These are phyloP conservation scores for Proctacanthus coquilletti DNA, from an alignment of 1,140 invertebrate species.

Conservation along the genomic window DNA sequence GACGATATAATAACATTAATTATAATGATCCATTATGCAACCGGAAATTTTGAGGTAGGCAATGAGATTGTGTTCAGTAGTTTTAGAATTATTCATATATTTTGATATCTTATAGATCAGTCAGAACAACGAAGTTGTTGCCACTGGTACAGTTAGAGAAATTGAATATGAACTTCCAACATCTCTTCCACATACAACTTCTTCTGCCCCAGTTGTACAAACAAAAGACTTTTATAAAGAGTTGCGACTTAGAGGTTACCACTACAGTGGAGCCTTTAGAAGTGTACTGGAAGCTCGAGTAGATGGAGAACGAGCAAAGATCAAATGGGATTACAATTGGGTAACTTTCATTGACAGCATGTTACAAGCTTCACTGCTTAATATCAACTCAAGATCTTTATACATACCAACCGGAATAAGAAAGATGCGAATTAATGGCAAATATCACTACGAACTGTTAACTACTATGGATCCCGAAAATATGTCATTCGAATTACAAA, in stretches of 20 bases:
- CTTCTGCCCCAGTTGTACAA: constrained; percentile 32
- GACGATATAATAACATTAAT: constrained; percentile 48
- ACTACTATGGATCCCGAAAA: constrained; percentile 8
- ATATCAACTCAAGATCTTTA: constrained; percentile 47
- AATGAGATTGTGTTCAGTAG: not conserved
- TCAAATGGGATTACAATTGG: constrained; percentile 61
- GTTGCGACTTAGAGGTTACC: constrained; percentile 69
- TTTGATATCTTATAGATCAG: no score
- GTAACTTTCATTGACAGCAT: constrained; percentile 79
- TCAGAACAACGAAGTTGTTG: no score
- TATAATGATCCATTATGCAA: constrained; percentile 60
- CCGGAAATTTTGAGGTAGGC: constrained; percentile 51
- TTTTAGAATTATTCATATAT: no score
- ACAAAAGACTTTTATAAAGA: constrained; percentile 79
- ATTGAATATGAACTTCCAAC: no score
- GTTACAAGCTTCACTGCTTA: constrained; percentile 65
- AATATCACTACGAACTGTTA: constrained; percentile 35
- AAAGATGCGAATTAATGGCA: constrained; percentile 57
- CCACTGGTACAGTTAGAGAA: no score
- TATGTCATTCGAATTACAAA: constrained; percentile 10
- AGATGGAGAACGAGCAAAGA: constrained; percentile 31
- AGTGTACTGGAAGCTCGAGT: constrained; percentile 16
- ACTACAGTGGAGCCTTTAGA: constrained; percentile 39
- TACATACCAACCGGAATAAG: constrained; percentile 68
- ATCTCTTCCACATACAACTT: no score